Evolutionary conservation across 2,888 invertebrate species (phyloP).

Genomic region (Cenopis cana): DNA sequence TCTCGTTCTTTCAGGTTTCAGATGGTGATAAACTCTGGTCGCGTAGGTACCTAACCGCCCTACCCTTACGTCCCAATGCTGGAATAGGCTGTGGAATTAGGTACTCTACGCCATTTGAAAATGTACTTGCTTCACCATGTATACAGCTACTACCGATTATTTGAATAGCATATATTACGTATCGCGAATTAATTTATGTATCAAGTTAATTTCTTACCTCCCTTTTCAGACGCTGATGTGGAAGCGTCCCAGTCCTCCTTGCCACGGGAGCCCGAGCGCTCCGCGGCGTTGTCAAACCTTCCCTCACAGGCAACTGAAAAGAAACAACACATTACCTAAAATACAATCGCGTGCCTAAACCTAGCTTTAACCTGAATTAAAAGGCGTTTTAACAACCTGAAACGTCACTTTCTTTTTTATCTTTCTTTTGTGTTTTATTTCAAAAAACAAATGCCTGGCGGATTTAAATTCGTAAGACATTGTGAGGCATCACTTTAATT

Average conservation of each 20-base stretch:
- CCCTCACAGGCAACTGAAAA: slow-evolving; percentile 75
- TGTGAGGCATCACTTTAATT: slow-evolving; percentile 49
- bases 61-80: too few species aligned
- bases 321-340: slow-evolving; percentile 35
- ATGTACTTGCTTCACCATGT: not conserved
- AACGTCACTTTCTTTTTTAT: slow-evolving; percentile 75
- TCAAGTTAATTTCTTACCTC: slow-evolving; percentile 60
- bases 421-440: slow-evolving; percentile 72
- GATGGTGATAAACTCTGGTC: too few species aligned
- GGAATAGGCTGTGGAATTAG: too few species aligned
- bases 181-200: not conserved
- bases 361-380: slow-evolving; percentile 20
- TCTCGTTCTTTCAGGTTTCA: too few species aligned
- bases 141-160: not conserved
- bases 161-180: too few species aligned
- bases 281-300: slow-evolving; percentile 77
- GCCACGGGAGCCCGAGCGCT: slow-evolving; percentile 78
- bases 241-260: slow-evolving; percentile 75
- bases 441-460: slow-evolving; percentile 66
- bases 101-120: not conserved
- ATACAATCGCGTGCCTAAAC: slow-evolving; percentile 16
- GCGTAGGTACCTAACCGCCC: too few species aligned
- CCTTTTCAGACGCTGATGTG: slow-evolving; percentile 77
- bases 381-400: slow-evolving; percentile 59
- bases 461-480: slow-evolving; percentile 75